Conservation (phyloP, 2,797 vertebrate genomes). For the Serranus cabrilla region DNA sequence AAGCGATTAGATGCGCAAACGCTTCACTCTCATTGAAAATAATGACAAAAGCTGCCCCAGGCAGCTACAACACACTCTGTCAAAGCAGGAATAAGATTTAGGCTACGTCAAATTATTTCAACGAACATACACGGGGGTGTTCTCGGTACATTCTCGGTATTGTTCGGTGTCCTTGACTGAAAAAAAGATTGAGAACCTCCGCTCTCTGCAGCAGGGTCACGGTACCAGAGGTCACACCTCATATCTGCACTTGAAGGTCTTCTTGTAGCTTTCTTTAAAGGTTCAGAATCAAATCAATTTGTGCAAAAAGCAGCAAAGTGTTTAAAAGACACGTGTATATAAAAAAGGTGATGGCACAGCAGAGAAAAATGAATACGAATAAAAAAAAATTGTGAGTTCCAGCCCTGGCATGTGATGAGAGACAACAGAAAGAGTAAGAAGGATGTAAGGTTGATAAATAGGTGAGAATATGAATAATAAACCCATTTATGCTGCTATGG, state of each 20-base stretch:
- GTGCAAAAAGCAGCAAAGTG: not conserved
- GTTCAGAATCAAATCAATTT: not conserved
- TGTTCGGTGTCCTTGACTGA: too few relatives aligned
- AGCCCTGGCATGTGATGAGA: not conserved
- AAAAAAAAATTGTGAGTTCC: not conserved
- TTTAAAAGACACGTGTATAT: too few relatives aligned
- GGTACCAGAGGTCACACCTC: not conserved
- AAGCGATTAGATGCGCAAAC: too few relatives aligned
- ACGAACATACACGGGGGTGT: too few relatives aligned
- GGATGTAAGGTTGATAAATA: not conserved
- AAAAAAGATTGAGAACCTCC: too few relatives aligned
- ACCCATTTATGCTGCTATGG: not conserved
- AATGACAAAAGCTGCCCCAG: too few relatives aligned
- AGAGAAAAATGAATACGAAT: not conserved
- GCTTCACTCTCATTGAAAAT: too few relatives aligned
- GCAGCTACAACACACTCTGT: too few relatives aligned
- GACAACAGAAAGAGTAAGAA: not conserved
- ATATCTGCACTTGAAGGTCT: slow-evolving; percentile 3
- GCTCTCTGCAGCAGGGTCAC: not conserved
- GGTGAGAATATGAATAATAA: not conserved
- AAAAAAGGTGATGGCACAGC: too few relatives aligned
- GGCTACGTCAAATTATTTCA: too few relatives aligned
- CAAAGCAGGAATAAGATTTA: too few relatives aligned
- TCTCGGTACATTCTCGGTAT: too few relatives aligned
- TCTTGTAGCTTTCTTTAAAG: not conserved